Base-by-base conservation (phyloP, 2,113 vertebrate species). In the Antigone vipio region DNA sequence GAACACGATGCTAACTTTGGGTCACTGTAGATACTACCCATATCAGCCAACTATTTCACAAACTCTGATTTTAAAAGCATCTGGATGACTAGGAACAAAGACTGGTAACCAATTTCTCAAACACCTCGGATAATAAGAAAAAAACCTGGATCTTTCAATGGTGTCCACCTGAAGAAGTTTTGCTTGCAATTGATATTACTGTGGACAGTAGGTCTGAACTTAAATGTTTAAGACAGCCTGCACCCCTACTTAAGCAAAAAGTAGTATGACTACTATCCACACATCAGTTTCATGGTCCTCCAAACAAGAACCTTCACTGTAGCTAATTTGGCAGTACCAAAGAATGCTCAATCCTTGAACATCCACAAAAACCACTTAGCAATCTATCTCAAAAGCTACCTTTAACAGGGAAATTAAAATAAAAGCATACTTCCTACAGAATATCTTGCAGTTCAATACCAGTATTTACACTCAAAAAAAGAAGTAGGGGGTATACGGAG, bases 401-500 rank as follows among this genome's bases (percentile, higher is more conserved):
- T 50, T 68, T 66, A 83, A 68, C 3, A 53, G 27, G 12, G 24
- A 58, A 83, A 66, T 63, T 42, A 5, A 63, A 87, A 66, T 21
- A 82, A 68, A 83, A 78, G 10, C 20, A 17, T 6, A 4, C 4
- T 59, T 81, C 42, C 52, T 50, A 66, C 17, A 53, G 45, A 53
- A 7, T 8, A 66, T 29, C 17, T 44, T 50, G 11, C 29, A 30
- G 12, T 35, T 78, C 2, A 3, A 3, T 7, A 49, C 9, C 44
- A 64, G 35, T 34, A 47, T 59, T 42, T 69, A 52, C 5, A 42
- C 3, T 38, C 11, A 29, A 38, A 81, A 76, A 62, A 20, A 9
- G 2, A 34, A 9, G 30, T 10, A 3, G 3, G 15, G 1, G 4
- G 7, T 13, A 16, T 18, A 22, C 26, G 10, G 2, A 14, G 21